Evolutionary conservation across 1,140 invertebrate species (phyloP).

Genomic region (Leptinotarsa undecemlineata): DNA sequence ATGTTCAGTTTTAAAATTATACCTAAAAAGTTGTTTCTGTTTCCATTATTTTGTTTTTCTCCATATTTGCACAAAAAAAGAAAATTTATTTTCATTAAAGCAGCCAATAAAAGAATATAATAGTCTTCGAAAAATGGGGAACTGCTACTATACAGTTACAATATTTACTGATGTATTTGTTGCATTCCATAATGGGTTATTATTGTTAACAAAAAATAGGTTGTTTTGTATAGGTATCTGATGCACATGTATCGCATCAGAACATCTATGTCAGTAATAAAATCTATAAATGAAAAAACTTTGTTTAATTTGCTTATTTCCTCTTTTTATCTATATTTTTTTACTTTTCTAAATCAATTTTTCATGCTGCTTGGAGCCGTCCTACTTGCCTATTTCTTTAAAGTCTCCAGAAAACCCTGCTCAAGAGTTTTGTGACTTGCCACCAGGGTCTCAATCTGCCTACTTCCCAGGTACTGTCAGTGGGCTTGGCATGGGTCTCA

Average conservation of each 20-base stretch:
- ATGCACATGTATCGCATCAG: slow-evolving; percentile 28
- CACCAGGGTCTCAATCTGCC: too few species aligned
- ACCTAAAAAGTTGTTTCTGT: slow-evolving; percentile 20
- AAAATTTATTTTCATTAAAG: slow-evolving; percentile 17
- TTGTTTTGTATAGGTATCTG: slow-evolving; percentile 49
- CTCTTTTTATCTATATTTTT: too few species aligned
- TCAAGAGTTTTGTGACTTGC: too few species aligned
- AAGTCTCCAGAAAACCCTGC: too few species aligned
- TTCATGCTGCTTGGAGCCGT: too few species aligned
- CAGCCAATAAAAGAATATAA: slow-evolving; percentile 13
- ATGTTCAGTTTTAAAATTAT: slow-evolving; percentile 32
- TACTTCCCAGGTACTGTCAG: too few species aligned
- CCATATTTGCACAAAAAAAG: slow-evolving; percentile 1
- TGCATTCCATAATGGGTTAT: slow-evolving; percentile 55
- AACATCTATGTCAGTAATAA: slow-evolving; percentile 43
- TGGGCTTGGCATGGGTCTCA: too few species aligned
- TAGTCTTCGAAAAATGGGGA: background rate
- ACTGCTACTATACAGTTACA: slow-evolving; percentile 17
- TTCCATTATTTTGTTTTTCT: slow-evolving; percentile 17
- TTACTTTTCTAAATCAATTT: too few species aligned
- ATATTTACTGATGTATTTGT: slow-evolving; percentile 45
- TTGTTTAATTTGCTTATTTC: too few species aligned
- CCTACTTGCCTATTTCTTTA: too few species aligned
- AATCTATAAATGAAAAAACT: background rate
- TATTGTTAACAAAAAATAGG: slow-evolving; percentile 44